phyloP scores from a whole-genome alignment of 2,113 vertebrate genomes.

The Dipodomys merriami region DNA sequence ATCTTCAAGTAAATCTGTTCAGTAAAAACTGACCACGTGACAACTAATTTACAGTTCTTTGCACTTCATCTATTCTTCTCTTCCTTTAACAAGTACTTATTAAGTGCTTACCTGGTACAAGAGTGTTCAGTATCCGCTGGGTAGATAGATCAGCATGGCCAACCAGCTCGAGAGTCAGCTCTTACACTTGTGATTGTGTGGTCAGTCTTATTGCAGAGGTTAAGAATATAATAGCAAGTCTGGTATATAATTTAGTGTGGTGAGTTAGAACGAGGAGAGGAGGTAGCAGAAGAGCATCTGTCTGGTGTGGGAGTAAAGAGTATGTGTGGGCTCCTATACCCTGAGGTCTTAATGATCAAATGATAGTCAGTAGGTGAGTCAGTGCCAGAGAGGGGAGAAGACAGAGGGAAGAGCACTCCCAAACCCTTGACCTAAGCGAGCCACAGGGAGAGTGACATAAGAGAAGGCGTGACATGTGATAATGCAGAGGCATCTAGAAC shows the following conservation, averaged over 20 bases:
- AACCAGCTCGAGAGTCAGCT: not conserved
- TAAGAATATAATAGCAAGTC: not conserved
- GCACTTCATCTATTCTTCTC: not conserved
- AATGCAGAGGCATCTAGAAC: not conserved
- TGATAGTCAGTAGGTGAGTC: not conserved
- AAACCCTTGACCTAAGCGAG: not conserved
- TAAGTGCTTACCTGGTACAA: not conserved
- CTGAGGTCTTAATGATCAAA: not conserved
- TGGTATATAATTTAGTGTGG: not conserved
- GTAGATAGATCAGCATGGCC: not conserved
- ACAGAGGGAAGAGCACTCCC: not conserved
- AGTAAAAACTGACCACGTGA: not conserved
- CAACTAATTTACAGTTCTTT: not conserved
- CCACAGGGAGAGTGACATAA: not conserved
- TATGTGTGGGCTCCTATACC: not conserved
- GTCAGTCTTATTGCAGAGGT: not conserved
- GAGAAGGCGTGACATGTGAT: not conserved
- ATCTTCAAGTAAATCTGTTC: not conserved
- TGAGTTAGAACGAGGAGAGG: not conserved
- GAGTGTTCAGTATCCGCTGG: not conserved
- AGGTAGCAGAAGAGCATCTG: not conserved
- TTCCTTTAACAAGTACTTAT: constrained; percentile 9
- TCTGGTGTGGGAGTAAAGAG: not conserved
- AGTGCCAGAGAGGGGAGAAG: not conserved
- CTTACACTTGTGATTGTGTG: not conserved